These are phyloP conservation scores for Tribolium freemani DNA, from an alignment of 2,888 invertebrate genomes.

Conservation along the genomic window DNA sequence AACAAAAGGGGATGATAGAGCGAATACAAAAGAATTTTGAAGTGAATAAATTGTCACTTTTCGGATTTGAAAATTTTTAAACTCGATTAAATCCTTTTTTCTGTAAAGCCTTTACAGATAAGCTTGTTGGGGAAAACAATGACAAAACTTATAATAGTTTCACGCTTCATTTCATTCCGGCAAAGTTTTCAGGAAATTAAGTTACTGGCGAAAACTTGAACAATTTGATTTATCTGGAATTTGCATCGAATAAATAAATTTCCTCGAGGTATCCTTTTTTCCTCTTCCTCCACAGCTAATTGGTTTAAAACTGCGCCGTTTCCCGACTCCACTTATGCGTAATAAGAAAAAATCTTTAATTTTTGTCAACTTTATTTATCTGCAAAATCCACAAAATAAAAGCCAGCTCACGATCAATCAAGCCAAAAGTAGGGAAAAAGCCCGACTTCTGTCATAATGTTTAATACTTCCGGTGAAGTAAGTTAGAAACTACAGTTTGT, in stretches of 20 bases:
- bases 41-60: neutral
- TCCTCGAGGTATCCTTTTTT: conserved; percentile 1
- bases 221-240: conserved; percentile 40
- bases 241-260: conserved; percentile 33
- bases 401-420: conserved; percentile 14
- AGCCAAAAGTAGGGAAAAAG: neutral
- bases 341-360: neutral
- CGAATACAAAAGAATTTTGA: neutral
- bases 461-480: neutral
- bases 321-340: neutral
- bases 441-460: conserved; percentile 9
- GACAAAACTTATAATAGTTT: conserved; percentile 39
- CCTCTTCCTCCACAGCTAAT: conserved; percentile 3
- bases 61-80: neutral
- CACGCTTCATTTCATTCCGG: conserved; percentile 32
- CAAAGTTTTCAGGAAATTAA: conserved; percentile 34
- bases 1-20: no score
- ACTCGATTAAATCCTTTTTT: neutral
- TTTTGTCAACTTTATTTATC: no score
- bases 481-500: conserved; percentile 9
- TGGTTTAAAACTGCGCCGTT: neutral
- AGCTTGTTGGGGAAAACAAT: conserved; percentile 22
- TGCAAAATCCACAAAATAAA: neutral
- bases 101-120: neutral
- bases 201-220: conserved; percentile 32